These are phyloP conservation scores for Platichthys flesus DNA, from an alignment of 2,113 vertebrate species.

Conservation along the genomic window DNA sequence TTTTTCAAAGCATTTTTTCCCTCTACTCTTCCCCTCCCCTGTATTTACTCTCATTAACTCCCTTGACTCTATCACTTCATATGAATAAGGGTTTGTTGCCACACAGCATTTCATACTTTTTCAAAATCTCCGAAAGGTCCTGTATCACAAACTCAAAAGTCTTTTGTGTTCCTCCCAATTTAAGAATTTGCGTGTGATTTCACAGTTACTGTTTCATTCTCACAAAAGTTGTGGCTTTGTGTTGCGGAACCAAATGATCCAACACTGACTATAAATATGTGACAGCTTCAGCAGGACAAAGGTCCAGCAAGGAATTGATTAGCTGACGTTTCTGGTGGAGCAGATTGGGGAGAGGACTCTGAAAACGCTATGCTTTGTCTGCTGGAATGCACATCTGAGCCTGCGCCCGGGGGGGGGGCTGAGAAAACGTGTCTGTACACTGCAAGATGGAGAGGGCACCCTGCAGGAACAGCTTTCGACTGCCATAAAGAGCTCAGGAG, in stretches of 20 bases:
- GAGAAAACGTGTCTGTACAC: conserved; percentile 85
- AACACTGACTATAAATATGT: neutral
- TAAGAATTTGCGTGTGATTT: neutral
- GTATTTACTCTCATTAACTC: conserved; percentile 43
- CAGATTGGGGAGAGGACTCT: conserved; percentile 63
- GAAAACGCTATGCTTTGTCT: conserved; percentile 81
- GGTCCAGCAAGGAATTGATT: conserved; percentile 41
- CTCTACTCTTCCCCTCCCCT: neutral
- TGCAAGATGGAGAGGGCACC: conserved; percentile 74
- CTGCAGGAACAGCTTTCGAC: conserved; percentile 69
- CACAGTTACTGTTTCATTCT: neutral
- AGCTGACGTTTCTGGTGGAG: conserved; percentile 41
- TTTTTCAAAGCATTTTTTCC: conserved; percentile 53
- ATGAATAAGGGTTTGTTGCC: neutral
- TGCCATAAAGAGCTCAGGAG: conserved; percentile 54
- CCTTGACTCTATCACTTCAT: conserved; percentile 9
- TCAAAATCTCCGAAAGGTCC: neutral
- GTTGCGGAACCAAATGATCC: neutral
- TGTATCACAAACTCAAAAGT: neutral
- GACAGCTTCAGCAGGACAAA: conserved; percentile 28
- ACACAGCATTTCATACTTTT: neutral
- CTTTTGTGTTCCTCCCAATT: neutral
- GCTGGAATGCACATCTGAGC: conserved; percentile 84
- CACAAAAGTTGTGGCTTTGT: neutral
- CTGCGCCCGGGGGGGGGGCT: conserved; percentile 78